Percentiles rank a stretch among this genome's conserved stretches.
Conservation (phyloP, 2,797 vertebrate genomes). For the Potorous gilbertii region DNA sequence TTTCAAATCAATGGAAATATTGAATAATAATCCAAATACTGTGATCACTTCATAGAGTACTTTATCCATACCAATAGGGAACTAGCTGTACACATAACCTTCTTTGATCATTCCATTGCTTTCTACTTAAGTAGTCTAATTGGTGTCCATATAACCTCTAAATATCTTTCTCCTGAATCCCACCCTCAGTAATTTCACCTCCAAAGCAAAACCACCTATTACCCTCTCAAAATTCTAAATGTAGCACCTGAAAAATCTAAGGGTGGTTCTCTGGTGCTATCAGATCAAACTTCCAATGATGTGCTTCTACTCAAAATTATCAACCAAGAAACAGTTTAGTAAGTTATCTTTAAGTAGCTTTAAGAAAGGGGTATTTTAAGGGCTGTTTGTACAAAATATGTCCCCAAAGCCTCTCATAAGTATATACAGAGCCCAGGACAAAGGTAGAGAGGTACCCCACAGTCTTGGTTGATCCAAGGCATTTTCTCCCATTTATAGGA, state of each 20-base stretch:
- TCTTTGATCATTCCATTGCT: neutral
- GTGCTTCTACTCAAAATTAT: neutral
- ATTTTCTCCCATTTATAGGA: too few relatives aligned
- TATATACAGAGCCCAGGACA: too few relatives aligned
- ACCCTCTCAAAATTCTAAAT: neutral
- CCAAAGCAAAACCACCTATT: neutral
- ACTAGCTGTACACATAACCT: too few relatives aligned
- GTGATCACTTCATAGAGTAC: neutral
- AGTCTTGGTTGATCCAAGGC: too few relatives aligned
- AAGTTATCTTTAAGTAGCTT: too few relatives aligned
- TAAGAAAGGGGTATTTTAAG: too few relatives aligned
- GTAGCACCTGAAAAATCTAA: too few relatives aligned
- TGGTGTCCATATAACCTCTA: neutral
- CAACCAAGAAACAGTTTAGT: neutral
- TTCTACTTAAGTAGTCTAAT: neutral
- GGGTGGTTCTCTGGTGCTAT: neutral
- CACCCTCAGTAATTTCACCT: neutral
- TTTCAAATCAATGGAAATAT: neutral
- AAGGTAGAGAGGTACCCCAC: too few relatives aligned
- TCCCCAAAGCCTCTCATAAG: too few relatives aligned
- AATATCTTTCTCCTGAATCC: neutral
- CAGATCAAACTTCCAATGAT: neutral
- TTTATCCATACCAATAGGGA: too few relatives aligned
- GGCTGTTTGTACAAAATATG: too few relatives aligned
- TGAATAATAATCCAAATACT: neutral